phyloP scores from a whole-genome alignment of 2,113 vertebrate genomes.

The Tauraco erythrolophus region DNA sequence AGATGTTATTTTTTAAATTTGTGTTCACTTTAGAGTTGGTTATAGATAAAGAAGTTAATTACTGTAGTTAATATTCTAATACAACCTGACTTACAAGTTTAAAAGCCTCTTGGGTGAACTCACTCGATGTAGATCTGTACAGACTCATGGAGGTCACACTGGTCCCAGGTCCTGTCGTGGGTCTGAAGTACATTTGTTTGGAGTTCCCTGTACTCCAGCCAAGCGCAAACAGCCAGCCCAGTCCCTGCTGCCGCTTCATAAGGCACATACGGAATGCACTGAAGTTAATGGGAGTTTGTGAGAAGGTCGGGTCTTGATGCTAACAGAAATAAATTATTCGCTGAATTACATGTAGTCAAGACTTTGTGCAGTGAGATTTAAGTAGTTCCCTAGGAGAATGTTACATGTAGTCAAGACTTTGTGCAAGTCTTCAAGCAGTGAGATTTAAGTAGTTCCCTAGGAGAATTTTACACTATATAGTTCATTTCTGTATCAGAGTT shows the following conservation, averaged over 20 bases:
- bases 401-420: neutral
- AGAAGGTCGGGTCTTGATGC: neutral
- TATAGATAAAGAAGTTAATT: neutral
- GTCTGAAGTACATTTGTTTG: neutral
- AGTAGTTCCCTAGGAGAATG: neutral
- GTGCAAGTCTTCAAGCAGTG: neutral
- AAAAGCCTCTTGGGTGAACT: neutral
- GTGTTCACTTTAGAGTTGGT: neutral
- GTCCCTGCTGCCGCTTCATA: neutral
- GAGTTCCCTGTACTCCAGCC: neutral
- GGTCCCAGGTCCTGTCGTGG: neutral
- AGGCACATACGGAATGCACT: neutral
- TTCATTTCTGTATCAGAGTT: neutral
- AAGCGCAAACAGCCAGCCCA: neutral
- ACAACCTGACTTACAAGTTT: neutral
- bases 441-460: neutral
- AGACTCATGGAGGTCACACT: neutral
- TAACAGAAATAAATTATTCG: neutral
- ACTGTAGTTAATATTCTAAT: neutral
- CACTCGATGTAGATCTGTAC: neutral
- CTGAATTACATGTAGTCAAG: neutral
- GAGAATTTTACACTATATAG: neutral
- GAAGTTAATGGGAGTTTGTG: neutral
- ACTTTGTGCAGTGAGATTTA: neutral
- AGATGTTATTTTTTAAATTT: neutral